A percentile compares a stretch with the other conserved stretches of the same genome.
phyloP scores from a whole-genome alignment of 2,113 vertebrate genomes.

The Axis porcinus region DNA sequence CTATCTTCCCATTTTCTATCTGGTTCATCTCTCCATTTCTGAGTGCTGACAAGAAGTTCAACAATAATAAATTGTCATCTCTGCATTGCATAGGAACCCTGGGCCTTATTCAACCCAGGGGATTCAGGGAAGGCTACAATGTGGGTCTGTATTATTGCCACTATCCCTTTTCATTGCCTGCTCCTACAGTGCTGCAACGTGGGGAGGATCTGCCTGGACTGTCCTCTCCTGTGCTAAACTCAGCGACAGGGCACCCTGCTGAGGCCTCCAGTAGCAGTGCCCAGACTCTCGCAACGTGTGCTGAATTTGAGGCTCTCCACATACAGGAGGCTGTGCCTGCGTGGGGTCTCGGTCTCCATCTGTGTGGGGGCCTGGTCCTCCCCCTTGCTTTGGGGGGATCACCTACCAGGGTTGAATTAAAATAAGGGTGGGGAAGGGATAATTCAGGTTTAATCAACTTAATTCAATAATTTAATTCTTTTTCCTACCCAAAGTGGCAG shows the following conservation, averaged over 20 bases:
- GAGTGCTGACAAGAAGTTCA: background rate
- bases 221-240: background rate
- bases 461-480: background rate
- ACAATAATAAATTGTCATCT: background rate
- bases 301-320: background rate
- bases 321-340: background rate
- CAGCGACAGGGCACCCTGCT: background rate
- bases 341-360: background rate
- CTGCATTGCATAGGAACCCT: background rate
- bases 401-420: background rate
- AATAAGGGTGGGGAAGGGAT: background rate
- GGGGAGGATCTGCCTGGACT: background rate
- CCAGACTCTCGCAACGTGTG: rapidly evolving
- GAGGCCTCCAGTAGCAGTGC: no score
- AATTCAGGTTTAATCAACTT: background rate
- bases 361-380: background rate
- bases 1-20: background rate
- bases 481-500: background rate
- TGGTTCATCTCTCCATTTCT: background rate
- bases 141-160: no score
- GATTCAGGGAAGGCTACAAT: background rate
- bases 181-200: background rate
- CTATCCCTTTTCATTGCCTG: background rate
- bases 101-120: background rate
- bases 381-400: background rate